Evolutionary conservation across 2,888 invertebrate genomes (phyloP).

Genomic region (Chrysomela aeneicollis): DNA sequence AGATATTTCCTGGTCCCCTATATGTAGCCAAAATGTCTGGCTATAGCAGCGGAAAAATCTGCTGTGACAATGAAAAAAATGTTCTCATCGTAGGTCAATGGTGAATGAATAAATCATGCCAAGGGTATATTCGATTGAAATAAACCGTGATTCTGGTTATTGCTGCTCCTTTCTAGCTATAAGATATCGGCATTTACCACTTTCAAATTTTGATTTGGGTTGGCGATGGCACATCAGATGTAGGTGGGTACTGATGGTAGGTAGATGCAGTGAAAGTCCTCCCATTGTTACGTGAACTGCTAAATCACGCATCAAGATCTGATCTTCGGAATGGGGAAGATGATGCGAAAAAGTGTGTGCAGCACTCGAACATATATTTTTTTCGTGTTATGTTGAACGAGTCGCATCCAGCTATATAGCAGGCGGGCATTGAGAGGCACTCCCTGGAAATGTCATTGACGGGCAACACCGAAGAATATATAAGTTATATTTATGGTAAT

Average conservation of each 20-base stretch:
- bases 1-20: too few relatives aligned
- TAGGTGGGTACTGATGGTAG: neutral
- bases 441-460: constrained; percentile 37
- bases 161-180: too few relatives aligned
- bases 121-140: too few relatives aligned
- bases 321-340: neutral
- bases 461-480: constrained; percentile 35
- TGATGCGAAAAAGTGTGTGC: neutral
- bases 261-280: neutral
- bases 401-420: neutral
- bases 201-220: neutral
- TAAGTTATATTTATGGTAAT: constrained; percentile 58
- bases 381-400: constrained; percentile 14
- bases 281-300: neutral
- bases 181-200: too few relatives aligned
- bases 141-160: too few relatives aligned
- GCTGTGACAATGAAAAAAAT: too few relatives aligned
- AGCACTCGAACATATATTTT: neutral
- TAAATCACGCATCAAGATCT: neutral
- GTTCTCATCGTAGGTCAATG: too few relatives aligned
- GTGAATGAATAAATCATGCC: too few relatives aligned
- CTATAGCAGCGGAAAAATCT: too few relatives aligned
- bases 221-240: neutral
- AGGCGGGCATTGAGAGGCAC: constrained; percentile 22
- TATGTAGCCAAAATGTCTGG: too few relatives aligned